Conservation (phyloP, 2,888 invertebrate genomes). For the Hemicrepidius hirtus region DNA sequence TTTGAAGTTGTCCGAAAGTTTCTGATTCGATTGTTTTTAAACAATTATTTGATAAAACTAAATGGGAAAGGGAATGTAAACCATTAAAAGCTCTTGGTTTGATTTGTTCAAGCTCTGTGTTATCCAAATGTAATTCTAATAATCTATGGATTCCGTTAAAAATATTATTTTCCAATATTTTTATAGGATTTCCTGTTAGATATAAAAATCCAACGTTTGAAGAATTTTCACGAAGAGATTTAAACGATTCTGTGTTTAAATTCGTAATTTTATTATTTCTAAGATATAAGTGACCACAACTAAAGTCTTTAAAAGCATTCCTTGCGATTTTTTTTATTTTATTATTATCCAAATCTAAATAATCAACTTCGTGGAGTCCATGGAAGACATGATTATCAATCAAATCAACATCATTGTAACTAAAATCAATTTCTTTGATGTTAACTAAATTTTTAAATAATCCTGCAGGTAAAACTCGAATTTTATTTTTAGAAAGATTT, state of each 20-base stretch:
- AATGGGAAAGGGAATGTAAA: conserved; percentile 27
- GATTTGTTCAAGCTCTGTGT: conserved; percentile 34
- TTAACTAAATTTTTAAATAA: conserved; percentile 30
- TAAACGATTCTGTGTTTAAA: conserved; percentile 26
- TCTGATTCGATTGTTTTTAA: conserved; percentile 31
- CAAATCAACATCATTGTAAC: conserved; percentile 28
- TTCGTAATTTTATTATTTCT: conserved; percentile 32
- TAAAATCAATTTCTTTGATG: conserved; percentile 28
- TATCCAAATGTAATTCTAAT: conserved; percentile 39
- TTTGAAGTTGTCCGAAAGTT: conserved; percentile 31
- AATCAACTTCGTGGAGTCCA: conserved; percentile 30
- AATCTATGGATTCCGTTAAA: conserved; percentile 32
- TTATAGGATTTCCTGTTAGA: conserved; percentile 38
- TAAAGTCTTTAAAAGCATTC: conserved; percentile 24
- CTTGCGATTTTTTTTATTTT: conserved; percentile 23
- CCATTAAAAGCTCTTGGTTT: conserved; percentile 38
- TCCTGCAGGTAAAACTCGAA: conserved; percentile 31
- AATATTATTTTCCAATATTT: conserved; percentile 26
- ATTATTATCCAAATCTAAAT: conserved; percentile 37
- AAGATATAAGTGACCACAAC: conserved; percentile 37
- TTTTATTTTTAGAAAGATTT: conserved; percentile 22
- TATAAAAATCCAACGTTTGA: conserved; percentile 37
- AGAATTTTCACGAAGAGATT: neutral
- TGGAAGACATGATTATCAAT: conserved; percentile 24
- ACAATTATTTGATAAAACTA: conserved; percentile 36